A percentile compares a stretch with the other conserved stretches of the same genome.
Conservation (phyloP, 2,888 invertebrate species). For the Philereme vetulata region DNA sequence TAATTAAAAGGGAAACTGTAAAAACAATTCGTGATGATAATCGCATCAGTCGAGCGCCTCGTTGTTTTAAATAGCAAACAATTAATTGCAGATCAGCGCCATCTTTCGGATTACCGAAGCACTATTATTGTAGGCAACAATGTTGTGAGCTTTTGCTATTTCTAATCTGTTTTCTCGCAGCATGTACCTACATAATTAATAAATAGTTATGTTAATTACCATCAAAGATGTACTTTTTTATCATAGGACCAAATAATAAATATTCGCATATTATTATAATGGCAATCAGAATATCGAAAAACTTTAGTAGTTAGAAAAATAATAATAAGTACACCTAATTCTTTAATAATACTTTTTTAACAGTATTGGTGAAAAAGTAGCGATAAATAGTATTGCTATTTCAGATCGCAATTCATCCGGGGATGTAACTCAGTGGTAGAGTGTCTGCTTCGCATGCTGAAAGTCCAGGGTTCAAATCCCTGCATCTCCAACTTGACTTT, state of each 20-base stretch:
- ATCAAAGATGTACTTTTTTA: too few species aligned
- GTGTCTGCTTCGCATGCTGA: constrained; percentile 87
- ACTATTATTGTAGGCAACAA: constrained; percentile 26
- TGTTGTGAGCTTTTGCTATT: constrained; percentile 5
- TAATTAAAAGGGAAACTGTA: constrained; percentile 70
- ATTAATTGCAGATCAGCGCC: constrained; percentile 57
- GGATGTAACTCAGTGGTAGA: constrained; percentile 83
- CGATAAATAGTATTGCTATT: constrained; percentile 34
- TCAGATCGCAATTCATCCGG: constrained; percentile 26
- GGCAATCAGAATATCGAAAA: too few species aligned
- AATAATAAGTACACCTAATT: too few species aligned
- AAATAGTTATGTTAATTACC: too few species aligned
- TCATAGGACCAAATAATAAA: too few species aligned
- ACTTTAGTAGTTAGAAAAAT: too few species aligned
- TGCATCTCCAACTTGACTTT: constrained; percentile 77
- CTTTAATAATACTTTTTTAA: too few species aligned
- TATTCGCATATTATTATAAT: too few species aligned
- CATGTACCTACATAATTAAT: too few species aligned
- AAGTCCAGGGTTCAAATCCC: constrained; percentile 87
- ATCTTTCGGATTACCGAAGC: constrained; percentile 52
- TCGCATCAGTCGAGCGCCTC: constrained; percentile 37
- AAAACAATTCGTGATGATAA: constrained; percentile 60
- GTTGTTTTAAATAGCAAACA: constrained; percentile 43
- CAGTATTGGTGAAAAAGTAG: too few species aligned
- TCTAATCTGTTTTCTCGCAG: too few species aligned